phyloP scores from a whole-genome alignment of 2,113 vertebrate species.

The Eira barbara region DNA sequence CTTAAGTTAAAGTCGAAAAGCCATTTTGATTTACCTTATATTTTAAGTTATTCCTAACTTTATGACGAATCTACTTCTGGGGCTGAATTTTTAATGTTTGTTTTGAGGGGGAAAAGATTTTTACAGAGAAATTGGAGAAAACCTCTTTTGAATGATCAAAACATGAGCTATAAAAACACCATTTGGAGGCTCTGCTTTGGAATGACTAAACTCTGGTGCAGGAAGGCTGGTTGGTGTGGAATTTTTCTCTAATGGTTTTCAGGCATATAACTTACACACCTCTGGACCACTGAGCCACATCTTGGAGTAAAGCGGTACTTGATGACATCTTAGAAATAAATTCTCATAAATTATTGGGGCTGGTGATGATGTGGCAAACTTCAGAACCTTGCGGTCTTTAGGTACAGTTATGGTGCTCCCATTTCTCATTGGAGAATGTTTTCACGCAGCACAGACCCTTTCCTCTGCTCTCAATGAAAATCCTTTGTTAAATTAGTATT shows the following conservation, averaged over 20 bases:
- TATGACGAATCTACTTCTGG: constrained; percentile 23
- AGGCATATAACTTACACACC: not conserved
- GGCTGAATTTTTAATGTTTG: constrained; percentile 46
- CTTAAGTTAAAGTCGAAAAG: constrained; percentile 67
- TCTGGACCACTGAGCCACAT: not conserved
- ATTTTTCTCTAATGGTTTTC: not conserved
- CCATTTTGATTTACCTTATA: constrained; percentile 61
- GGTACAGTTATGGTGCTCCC: not conserved
- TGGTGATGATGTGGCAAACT: not conserved
- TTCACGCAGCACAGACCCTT: not conserved
- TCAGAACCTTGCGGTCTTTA: not conserved
- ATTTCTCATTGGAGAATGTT: not conserved
- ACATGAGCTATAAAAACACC: not conserved
- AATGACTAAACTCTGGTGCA: not conserved
- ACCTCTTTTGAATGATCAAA: constrained; percentile 23
- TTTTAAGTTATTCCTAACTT: constrained; percentile 69
- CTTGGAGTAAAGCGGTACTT: not conserved
- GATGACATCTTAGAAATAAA: not conserved
- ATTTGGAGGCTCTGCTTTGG: constrained; percentile 6
- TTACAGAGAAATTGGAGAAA: constrained; percentile 53
- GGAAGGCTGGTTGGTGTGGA: not conserved
- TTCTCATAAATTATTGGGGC: not conserved
- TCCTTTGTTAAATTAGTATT: not conserved
- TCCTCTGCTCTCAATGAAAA: not conserved
- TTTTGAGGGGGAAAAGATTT: constrained; percentile 45